Evolutionary conservation across 2,888 invertebrate genomes (phyloP), one percentile per base, ranked within the genome.

Genomic region (Pelosia muscerda): DNA sequence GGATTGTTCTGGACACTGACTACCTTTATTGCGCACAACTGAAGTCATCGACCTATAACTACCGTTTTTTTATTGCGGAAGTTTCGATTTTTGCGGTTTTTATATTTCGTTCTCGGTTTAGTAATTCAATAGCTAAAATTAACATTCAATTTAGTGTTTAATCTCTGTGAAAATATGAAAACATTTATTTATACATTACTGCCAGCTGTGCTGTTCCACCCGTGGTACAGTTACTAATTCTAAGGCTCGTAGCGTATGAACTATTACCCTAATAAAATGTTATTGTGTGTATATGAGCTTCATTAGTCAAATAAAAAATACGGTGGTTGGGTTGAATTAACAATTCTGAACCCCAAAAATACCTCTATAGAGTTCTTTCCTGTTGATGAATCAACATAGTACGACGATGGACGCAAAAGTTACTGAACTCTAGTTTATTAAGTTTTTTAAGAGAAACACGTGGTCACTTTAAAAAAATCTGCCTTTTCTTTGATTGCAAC

Each of bases 21-120:
- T 49, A 49, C n/a, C n/a, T n/a, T 49, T 9, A n/a, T n/a, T 49
- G 49, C 49, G 49, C 49, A 49, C 49, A 49, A 49, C 49, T n/a
- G 9, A 49, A 38, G 49, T 49, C 49, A 49, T 49, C 49, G 9
- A 49, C 49, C 49, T 19, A 49, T 49, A 49, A 19, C n/a, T 49
- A n/a, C 49, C 49, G n/a, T 49, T 49, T 42, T 49, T 49, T 49
- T n/a, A n/a, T n/a, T 19, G 19, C n/a, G 49, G 49, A n/a, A 49
- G 49, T 49, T 19, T 49, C 0, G n/a, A 49, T 49, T 49, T n/a
- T 49, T 6, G 49, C n/a, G 19, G 49, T 49, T 49, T n/a, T n/a
- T 49, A 49, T 49, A 9, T 19, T 49, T 49, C n/a, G n/a, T 49
- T n/a, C 49, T 49, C 8, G n/a, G 8, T 49, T 9, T n/a, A 49